These are phyloP conservation scores for Phrynosoma blainvillii DNA, from an alignment of 2,113 vertebrate genomes.

Conservation along the genomic window DNA sequence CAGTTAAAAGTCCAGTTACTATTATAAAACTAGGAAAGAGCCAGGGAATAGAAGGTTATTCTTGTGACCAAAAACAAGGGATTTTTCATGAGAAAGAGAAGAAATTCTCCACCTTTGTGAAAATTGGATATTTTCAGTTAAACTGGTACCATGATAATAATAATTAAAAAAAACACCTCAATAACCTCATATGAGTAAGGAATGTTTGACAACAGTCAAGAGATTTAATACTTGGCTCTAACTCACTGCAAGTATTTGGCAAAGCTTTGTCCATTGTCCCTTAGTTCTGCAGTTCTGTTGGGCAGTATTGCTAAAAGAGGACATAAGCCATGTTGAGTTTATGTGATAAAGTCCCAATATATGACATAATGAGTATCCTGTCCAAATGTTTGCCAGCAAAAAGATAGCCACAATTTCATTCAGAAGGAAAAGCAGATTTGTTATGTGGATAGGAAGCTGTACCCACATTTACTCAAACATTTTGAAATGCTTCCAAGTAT, in stretches of 20 bases:
- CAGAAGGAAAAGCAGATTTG: neutral
- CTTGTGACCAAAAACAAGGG: neutral
- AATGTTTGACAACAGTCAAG: neutral
- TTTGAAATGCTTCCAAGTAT: neutral
- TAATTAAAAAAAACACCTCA: too few relatives aligned
- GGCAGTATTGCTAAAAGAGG: neutral
- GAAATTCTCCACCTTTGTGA: neutral
- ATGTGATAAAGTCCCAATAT: neutral
- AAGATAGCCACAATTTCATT: neutral
- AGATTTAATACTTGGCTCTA: neutral
- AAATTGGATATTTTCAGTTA: neutral
- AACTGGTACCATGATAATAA: neutral
- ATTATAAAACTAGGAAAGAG: neutral
- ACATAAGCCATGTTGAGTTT: neutral
- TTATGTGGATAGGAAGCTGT: neutral
- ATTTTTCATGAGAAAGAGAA: neutral
- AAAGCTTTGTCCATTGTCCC: neutral
- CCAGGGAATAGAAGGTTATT: neutral
- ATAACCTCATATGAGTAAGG: neutral
- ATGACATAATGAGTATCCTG: too few relatives aligned
- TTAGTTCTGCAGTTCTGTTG: neutral
- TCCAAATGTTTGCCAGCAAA: neutral
- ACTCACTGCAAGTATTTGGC: neutral
- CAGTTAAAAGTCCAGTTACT: neutral
- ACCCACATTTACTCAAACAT: neutral